These are phyloP conservation scores for Neosilurus mollespiculum DNA, from an alignment of 2,797 vertebrate species.

Conservation along the genomic window DNA sequence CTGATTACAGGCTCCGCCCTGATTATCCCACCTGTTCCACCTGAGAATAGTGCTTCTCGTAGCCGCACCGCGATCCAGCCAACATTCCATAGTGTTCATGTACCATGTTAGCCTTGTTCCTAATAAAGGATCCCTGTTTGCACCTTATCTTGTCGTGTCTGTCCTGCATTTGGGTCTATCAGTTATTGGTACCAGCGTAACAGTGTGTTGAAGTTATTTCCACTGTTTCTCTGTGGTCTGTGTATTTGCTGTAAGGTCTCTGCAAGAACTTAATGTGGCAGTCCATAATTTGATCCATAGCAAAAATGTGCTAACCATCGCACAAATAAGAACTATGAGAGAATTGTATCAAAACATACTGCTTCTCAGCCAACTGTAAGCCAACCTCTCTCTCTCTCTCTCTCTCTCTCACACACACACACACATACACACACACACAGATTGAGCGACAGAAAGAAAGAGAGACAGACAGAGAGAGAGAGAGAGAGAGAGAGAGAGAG, in stretches of 20 bases:
- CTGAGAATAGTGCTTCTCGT: no score
- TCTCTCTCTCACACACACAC: constrained; percentile 19
- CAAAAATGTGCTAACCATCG: constrained; percentile 43
- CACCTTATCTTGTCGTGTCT: no score
- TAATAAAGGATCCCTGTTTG: no score
- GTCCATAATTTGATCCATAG: constrained; percentile 26
- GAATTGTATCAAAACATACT: constrained; percentile 48
- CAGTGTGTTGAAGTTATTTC: not conserved
- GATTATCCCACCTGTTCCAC: no score
- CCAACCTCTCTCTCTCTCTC: not conserved
- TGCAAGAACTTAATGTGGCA: constrained; percentile 37
- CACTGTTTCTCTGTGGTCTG: constrained; percentile 1
- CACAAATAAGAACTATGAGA: constrained; percentile 29
- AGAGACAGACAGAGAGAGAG: not conserved
- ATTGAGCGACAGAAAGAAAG: not conserved
- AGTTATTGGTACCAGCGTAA: no score
- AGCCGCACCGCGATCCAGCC: no score
- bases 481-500: not conserved
- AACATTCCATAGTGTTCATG: no score
- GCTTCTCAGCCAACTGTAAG: constrained; percentile 35
- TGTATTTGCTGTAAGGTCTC: constrained; percentile 6
- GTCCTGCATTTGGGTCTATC: no score
- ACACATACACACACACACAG: constrained; percentile 26
- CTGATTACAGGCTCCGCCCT: no score
- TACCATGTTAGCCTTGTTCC: no score